phyloP scores from a whole-genome alignment of 1,140 invertebrate species.

The Ruditapes philippinarum region DNA sequence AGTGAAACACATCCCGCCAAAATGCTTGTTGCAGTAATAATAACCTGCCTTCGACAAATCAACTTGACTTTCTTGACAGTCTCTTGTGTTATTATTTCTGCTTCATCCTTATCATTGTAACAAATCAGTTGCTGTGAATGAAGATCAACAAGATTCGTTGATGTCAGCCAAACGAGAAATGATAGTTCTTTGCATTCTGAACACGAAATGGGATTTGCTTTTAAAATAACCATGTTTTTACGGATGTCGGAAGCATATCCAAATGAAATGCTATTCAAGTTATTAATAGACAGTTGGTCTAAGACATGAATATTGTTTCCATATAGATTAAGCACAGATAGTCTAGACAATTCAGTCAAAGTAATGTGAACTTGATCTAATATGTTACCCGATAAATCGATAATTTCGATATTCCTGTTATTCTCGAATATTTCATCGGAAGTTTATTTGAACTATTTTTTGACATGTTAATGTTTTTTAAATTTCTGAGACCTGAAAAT shows the following conservation, averaged over 20 bases:
- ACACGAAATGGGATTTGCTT: neutral
- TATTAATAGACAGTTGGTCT: neutral
- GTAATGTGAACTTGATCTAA: neutral
- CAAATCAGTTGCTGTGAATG: neutral
- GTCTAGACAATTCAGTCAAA: neutral
- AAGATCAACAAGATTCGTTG: neutral
- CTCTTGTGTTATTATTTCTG: neutral
- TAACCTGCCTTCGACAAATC: neutral
- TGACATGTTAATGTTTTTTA: neutral
- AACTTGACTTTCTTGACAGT: neutral
- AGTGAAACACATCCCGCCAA: neutral
- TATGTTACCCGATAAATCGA: slow-evolving; percentile 3
- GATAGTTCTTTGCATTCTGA: neutral
- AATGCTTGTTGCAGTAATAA: neutral
- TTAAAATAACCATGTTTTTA: neutral
- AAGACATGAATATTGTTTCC: neutral
- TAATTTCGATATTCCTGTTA: neutral
- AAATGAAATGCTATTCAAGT: neutral
- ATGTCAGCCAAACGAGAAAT: neutral
- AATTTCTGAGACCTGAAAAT: neutral
- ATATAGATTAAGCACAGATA: neutral
- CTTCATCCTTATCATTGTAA: neutral
- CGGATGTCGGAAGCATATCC: neutral
- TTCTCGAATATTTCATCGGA: neutral
- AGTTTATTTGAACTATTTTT: neutral